Evolutionary conservation across 30 jellyfish, hydroid and myxozoan species (phyloP), one percentile per base, ranked within the genome.

Genomic region (Rhopilema esculentum): DNA sequence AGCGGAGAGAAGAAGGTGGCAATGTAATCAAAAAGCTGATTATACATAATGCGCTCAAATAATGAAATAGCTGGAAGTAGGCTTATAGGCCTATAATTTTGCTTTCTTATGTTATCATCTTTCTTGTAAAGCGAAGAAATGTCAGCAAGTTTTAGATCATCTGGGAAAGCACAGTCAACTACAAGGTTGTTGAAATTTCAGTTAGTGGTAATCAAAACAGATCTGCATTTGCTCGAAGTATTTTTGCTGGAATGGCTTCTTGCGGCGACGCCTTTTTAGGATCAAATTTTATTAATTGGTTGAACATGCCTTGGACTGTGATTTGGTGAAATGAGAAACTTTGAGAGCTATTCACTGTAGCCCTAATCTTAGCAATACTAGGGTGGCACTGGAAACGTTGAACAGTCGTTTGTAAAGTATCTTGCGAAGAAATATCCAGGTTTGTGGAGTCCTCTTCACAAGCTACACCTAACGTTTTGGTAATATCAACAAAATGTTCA

Each of bases 401-500:
- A n/a, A n/a, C n/a, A n/a, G n/a, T n/a, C n/a, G n/a, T n/a, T n/a
- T n/a, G n/a, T n/a, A n/a, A n/a, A n/a, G n/a, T n/a, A n/a, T n/a
- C n/a, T n/a, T n/a, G n/a, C n/a, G n/a, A n/a, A n/a, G n/a, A n/a
- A n/a, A n/a, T n/a, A n/a, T n/a, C n/a, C n/a, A n/a, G n/a, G n/a
- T n/a, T n/a, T n/a, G n/a, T n/a, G n/a, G n/a, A n/a, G n/a, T n/a
- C n/a, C n/a, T n/a, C n/a, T n/a, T n/a, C n/a, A n/a, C n/a, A n/a
- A n/a, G n/a, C n/a, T n/a, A n/a, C n/a, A n/a, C n/a, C n/a, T 22
- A 27, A n/a, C 8, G 74, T n/a, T 69, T 82, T 49, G 53, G 89
- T 71, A 27, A 71, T 84, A 73, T 84, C 77, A 50, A 50, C 88
- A 68, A 84, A 84, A 73, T 84, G 57, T 9, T 50, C 53, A 73